Evolutionary conservation across 2,888 invertebrate genomes (phyloP), one percentile per base, ranked within the genome.

Genomic region (Troglohyphantes excavatus): DNA sequence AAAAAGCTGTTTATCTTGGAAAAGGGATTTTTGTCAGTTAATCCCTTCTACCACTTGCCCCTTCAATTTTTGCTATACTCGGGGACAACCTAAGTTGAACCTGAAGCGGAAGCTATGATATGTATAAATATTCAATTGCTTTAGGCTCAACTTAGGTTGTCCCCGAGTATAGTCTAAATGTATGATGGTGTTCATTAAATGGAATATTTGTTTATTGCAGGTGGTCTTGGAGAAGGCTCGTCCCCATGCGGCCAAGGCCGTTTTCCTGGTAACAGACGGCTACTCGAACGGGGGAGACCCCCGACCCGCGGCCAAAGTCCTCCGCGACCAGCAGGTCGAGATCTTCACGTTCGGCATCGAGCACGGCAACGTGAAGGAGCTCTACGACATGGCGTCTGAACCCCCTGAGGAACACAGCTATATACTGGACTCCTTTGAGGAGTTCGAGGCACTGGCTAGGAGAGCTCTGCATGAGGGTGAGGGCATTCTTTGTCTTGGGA

Each of bases 231-330:
- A 91, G 26, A 91, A 92, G 9, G 92, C 93, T 0, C 92, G 94
- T 9, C 91, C 91, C 2, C 92, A 92, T 70, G 94, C 94, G 0
- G 92, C 94, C 91, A 95, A 95, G 92, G 95, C 95, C 0, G 94
- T 96, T 11, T 96, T 96, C 92, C 93, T 96, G 2, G 95, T 96
- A 91, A 96, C 96, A 0, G 96, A 96, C 92, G 96, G 96, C 17
- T 96, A 95, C 92, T 96, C 96, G 6, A 96, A 96, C 92, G 96
- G 95, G 0, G 95, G 95, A 0, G 95, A 96, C 93, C 96, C 96
- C 0, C 93, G 95, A 9, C 95, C 95, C 0, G 94, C 95, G 1
- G 95, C 96, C 0, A 93, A 94, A 65, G 93, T 94, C 61, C 93
- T 96, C 3, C 93, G 94, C 43, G 92, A 94, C 17, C 91, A 92